These are phyloP conservation scores for Diacarnus erythraeanus DNA, from an alignment of 37 sponge, comb jelly and placozoan species.

Conservation along the genomic window DNA sequence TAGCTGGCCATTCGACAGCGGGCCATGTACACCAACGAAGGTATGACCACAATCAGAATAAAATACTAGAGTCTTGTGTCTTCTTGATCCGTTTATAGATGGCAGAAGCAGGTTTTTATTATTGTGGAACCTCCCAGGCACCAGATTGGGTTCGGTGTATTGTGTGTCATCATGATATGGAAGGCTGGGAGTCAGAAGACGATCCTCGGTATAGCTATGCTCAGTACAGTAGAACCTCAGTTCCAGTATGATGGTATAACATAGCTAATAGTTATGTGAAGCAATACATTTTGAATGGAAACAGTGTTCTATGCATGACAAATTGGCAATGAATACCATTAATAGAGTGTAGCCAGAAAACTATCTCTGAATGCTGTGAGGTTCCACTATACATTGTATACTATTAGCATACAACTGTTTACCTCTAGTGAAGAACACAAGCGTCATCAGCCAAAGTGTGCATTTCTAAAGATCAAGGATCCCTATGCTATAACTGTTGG, in stretches of 20 bases:
- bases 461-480: constrained; percentile 65
- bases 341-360: too few relatives aligned
- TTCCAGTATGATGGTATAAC: background rate
- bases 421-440: constrained; percentile 10
- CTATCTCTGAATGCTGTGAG: too few relatives aligned
- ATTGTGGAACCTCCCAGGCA: constrained; percentile 32
- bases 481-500: constrained; percentile 70
- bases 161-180: constrained; percentile 76
- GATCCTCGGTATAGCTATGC: constrained; percentile 35
- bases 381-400: too few relatives aligned
- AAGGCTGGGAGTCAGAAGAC: constrained; percentile 79
- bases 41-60: constrained; percentile 29
- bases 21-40: constrained; percentile 58
- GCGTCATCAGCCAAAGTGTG: constrained; percentile 22
- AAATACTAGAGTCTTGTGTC: background rate
- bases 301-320: too few relatives aligned
- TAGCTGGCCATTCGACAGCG: constrained; percentile 70
- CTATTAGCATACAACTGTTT: too few relatives aligned
- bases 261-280: too few relatives aligned
- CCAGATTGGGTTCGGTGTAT: constrained; percentile 76
- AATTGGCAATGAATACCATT: too few relatives aligned
- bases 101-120: constrained; percentile 88
- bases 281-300: too few relatives aligned
- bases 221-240: too few relatives aligned
- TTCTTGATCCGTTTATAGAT: constrained; percentile 27